phyloP scores from a whole-genome alignment of 1,140 invertebrate genomes.

The Nixonia krombeini region DNA sequence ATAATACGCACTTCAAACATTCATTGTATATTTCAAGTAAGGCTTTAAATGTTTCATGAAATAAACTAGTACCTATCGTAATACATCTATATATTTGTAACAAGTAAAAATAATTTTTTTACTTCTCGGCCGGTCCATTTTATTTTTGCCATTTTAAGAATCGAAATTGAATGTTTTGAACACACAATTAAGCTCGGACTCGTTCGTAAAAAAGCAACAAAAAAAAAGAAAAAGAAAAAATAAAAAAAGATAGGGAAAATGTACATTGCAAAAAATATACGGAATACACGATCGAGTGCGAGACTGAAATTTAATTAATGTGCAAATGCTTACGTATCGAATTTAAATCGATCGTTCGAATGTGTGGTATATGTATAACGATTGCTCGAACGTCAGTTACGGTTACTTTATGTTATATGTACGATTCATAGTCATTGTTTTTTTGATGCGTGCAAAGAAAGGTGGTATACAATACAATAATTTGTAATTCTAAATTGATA shows the following conservation, averaged over 20 bases:
- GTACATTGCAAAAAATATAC: constrained; percentile 12
- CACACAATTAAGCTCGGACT: constrained; percentile 1
- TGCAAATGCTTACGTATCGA: too few relatives aligned
- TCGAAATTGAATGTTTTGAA: neutral
- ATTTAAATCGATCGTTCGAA: neutral
- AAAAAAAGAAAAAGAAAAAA: neutral
- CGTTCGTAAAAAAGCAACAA: neutral
- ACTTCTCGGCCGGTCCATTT: constrained; percentile 41
- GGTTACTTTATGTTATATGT: constrained; percentile 3
- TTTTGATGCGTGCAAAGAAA: constrained; percentile 24
- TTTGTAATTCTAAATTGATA: constrained; percentile 43
- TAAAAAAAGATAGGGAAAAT: neutral
- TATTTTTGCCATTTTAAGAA: constrained; percentile 7
- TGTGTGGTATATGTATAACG: constrained; percentile 16
- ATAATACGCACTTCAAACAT: constrained; percentile 54
- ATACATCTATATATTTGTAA: constrained; percentile 70
- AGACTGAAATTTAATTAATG: constrained; percentile 2
- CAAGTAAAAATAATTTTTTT: constrained; percentile 47
- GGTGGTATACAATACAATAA: constrained; percentile 16
- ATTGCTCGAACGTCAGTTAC: constrained; percentile 13
- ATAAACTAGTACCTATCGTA: constrained; percentile 66
- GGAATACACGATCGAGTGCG: constrained; percentile 9
- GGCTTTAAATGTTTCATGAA: constrained; percentile 70
- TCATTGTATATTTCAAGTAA: constrained; percentile 68
- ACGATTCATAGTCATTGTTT: constrained; percentile 17